phyloP scores from a whole-genome alignment of 2,888 invertebrate genomes.

The Macrosiphum euphorbiae region DNA sequence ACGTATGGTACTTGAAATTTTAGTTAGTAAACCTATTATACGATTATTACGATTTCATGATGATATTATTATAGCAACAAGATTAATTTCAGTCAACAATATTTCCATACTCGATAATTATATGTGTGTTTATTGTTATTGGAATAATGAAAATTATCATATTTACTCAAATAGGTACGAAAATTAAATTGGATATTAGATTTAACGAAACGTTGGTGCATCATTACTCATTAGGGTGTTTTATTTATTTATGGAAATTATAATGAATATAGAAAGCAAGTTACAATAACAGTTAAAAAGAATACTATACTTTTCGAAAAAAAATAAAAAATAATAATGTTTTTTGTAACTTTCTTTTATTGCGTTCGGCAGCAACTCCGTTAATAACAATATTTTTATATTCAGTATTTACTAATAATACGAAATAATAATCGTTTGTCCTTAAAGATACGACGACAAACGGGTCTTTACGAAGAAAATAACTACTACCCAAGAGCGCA shows the following conservation, averaged over 20 bases:
- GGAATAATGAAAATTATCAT: background rate
- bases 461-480: background rate
- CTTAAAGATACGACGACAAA: background rate
- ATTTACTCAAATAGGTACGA: background rate
- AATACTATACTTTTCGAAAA: background rate
- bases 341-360: background rate
- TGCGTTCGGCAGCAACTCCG: background rate
- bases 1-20: background rate
- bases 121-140: background rate
- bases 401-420: slow-evolving; percentile 7
- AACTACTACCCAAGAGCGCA: background rate
- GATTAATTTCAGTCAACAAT: background rate
- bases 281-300: background rate
- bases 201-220: background rate
- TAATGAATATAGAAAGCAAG: background rate
- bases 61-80: background rate
- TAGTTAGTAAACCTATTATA: background rate
- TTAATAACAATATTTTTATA: background rate
- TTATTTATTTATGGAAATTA: background rate
- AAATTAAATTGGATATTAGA: background rate
- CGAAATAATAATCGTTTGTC: slow-evolving; percentile 19
- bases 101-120: background rate
- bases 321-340: background rate
- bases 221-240: background rate
- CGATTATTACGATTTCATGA: background rate